Evolutionary conservation across 2,888 invertebrate species (phyloP).

Genomic region (Ochropacha duplaris): DNA sequence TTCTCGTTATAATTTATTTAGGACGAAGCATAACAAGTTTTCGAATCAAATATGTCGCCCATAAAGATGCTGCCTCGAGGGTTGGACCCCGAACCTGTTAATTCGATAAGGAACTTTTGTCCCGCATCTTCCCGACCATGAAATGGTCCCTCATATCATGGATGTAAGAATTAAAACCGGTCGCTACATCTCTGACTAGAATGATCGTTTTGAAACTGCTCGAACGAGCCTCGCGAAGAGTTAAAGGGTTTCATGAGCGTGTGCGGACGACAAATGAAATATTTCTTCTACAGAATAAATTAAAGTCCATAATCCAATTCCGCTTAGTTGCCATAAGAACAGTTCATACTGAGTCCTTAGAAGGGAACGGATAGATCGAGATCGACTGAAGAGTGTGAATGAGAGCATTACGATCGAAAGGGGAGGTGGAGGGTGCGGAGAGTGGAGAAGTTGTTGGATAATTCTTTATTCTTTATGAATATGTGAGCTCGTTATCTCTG

Average conservation of each 20-base stretch:
- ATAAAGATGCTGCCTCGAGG: slow-evolving; percentile 81
- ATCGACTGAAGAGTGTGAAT: slow-evolving; percentile 78
- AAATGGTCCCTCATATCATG: slow-evolving; percentile 74
- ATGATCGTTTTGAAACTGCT: slow-evolving; percentile 75
- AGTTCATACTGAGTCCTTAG: slow-evolving; percentile 68
- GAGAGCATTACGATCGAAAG: slow-evolving; percentile 74
- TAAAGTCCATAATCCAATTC: slow-evolving; percentile 80
- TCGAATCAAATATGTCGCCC: slow-evolving; percentile 83
- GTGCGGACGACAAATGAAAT: slow-evolving; percentile 72
- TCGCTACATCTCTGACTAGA: slow-evolving; percentile 64
- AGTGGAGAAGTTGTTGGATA: slow-evolving; percentile 70
- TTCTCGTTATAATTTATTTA: slow-evolving; percentile 83
- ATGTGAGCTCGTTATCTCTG: slow-evolving; percentile 80
- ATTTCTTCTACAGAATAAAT: slow-evolving; percentile 80
- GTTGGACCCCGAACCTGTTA: slow-evolving; percentile 73
- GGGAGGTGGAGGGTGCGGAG: slow-evolving; percentile 56
- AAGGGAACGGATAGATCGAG: slow-evolving; percentile 79
- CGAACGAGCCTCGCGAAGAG: slow-evolving; percentile 53
- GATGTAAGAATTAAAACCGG: slow-evolving; percentile 81
- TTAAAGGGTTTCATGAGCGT: slow-evolving; percentile 77
- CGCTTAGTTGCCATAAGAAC: slow-evolving; percentile 52
- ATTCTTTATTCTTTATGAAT: slow-evolving; percentile 83
- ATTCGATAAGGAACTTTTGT: slow-evolving; percentile 76
- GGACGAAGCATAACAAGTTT: slow-evolving; percentile 82
- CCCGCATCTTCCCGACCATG: slow-evolving; percentile 48